Evolutionary conservation across 2,888 invertebrate genomes (phyloP).

Genomic region (Amphipoea oculea): DNA sequence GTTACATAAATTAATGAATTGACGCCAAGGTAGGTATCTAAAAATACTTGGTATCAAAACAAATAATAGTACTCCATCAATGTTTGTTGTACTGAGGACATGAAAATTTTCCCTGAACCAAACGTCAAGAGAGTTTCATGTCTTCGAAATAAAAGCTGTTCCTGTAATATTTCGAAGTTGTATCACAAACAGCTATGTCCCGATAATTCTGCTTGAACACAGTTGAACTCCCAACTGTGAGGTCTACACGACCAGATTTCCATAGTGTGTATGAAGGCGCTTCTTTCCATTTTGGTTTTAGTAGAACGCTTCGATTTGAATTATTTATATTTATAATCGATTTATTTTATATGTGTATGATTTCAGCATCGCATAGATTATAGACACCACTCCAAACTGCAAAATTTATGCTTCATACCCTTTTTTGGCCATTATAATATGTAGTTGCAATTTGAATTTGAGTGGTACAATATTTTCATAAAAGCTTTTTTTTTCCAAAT

Average conservation of each 20-base stretch:
- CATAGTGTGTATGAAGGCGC: conserved; percentile 76
- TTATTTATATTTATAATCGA: conserved; percentile 79
- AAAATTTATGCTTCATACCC: conserved; percentile 83
- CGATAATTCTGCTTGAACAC: conserved; percentile 47
- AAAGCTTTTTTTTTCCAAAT: conserved; percentile 83
- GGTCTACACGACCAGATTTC: conserved; percentile 70
- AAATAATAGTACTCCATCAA: conserved; percentile 45
- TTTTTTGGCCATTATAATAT: conserved; percentile 76
- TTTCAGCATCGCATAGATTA: conserved; percentile 84
- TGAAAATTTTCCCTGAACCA: conserved; percentile 36
- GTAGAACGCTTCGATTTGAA: conserved; percentile 83
- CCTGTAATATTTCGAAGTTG: conserved; percentile 57
- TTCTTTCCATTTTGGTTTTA: conserved; percentile 82
- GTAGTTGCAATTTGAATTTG: conserved; percentile 79
- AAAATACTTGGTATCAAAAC: conserved; percentile 25
- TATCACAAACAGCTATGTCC: conserved; percentile 60
- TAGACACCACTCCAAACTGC: conserved; percentile 80
- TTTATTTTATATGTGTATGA: conserved; percentile 85
- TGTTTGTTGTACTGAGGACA: conserved; percentile 53
- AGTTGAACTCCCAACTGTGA: conserved; percentile 58
- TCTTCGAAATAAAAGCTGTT: conserved; percentile 54
- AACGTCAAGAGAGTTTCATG: conserved; percentile 27
- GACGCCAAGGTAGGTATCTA: neutral
- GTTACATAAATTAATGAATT: neutral
- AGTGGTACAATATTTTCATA: conserved; percentile 76